Evolutionary conservation across 64 coral and sea anemone species (phyloP), one percentile per base, ranked within the genome.

Genomic region (Cladopsammia gracilis): DNA sequence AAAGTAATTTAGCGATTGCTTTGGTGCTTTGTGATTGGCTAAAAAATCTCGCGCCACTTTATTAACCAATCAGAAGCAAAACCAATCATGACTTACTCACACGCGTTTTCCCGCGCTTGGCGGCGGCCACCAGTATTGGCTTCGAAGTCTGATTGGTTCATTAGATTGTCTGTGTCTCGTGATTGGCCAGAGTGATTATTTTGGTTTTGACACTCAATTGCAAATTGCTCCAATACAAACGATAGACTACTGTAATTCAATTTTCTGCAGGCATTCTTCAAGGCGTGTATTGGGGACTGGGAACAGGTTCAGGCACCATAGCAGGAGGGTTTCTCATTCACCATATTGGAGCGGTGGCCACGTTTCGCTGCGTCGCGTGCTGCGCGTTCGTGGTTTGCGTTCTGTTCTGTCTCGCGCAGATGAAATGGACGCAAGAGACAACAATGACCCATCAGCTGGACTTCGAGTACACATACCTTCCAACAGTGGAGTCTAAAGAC

Each of bases 271-370:
- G 96, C 42, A 94, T 97, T 80, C 85, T 97, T 20, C 96, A 97
- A 79, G 96, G 96, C 15, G 88, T 97, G 3, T 97, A 97, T 34
- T 97, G 96, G 96, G 96, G 96, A 51, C 92, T 97, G 5, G 96
- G 96, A 16, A 91, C 92, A 23, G 96, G 96, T 7, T 94, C 96
- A 3, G 96, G 96, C 22, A 90, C 96, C 4, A 97, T 97, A 45
- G 87, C 91, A 47, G 96, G 96, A 20, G 96, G 96, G 2, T 91
- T 93, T 43, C 89, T 97, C 44, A 97, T 97, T 42, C 96, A 97
- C 74, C 96, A 97, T 48, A 82, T 97, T 46, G 96, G 96, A 76
- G 88, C 88, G 1, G 92, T 97, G 34, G 67, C 92, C 1, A 94
- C 96, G 2, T 97, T 97, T 57, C 96, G 92, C 9, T 88, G 90